Conservation (phyloP, 2,113 vertebrate genomes). For the Sylvilagus bachmani region DNA sequence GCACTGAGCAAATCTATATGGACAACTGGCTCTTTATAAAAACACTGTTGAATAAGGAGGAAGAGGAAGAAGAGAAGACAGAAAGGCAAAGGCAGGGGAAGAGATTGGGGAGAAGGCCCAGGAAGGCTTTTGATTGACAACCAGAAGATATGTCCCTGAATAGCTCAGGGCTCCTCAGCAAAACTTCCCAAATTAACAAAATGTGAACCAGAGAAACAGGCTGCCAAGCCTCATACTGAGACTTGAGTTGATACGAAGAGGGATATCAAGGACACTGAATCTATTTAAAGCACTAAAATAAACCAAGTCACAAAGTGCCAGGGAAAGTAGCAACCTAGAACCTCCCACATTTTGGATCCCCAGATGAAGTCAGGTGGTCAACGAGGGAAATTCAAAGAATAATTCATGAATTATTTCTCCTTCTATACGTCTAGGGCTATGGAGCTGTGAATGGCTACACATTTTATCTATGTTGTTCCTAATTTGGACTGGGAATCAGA, state of each 20-base stretch:
- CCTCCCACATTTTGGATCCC: background rate
- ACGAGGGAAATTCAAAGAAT: background rate
- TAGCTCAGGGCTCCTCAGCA: background rate
- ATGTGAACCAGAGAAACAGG: background rate
- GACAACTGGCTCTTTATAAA: background rate
- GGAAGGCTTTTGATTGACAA: background rate
- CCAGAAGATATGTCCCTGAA: background rate
- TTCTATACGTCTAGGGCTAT: no score
- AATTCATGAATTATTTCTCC: background rate
- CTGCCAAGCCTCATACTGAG: background rate
- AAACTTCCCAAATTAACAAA: background rate
- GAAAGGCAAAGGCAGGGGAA: background rate
- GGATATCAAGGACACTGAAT: background rate
- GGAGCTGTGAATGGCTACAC: background rate
- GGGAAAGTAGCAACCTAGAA: background rate
- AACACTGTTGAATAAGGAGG: background rate
- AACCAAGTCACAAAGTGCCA: conserved; percentile 21
- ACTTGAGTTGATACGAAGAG: background rate
- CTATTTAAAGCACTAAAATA: background rate
- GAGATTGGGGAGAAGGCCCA: background rate
- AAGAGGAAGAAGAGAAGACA: background rate
- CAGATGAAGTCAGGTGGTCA: background rate
- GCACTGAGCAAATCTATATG: background rate
- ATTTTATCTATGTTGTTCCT: background rate
- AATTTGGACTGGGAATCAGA: background rate